Evolutionary conservation across 2,888 invertebrate genomes (phyloP).

Genomic region (Leptinotarsa juncta): DNA sequence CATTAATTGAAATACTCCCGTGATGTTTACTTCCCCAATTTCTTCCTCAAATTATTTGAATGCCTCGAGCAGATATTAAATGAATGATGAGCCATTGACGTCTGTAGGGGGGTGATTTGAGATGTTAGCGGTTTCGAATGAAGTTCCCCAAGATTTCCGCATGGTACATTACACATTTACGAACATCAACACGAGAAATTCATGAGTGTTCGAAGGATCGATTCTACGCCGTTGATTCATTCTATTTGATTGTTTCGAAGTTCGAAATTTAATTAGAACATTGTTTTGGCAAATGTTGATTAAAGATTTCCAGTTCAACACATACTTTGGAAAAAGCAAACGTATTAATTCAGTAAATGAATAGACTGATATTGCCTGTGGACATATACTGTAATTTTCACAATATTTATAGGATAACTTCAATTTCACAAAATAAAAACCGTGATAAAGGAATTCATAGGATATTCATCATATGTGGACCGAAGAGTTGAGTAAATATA

Average conservation of each 20-base stretch:
- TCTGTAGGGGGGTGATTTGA: conserved; percentile 44
- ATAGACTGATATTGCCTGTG: too few relatives aligned
- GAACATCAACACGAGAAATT: conserved; percentile 50
- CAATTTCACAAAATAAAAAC: too few relatives aligned
- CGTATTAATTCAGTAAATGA: too few relatives aligned
- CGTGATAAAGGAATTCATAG: too few relatives aligned
- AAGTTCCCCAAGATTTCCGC: conserved; percentile 58
- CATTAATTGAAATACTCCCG: conserved; percentile 35
- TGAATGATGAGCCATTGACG: conserved; percentile 46
- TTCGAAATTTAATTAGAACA: conserved; percentile 1
- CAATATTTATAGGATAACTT: too few relatives aligned
- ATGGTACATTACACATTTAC: conserved; percentile 59
- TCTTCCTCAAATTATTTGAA: conserved; percentile 42
- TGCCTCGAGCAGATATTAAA: conserved; percentile 44
- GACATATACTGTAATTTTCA: too few relatives aligned
- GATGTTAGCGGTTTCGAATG: conserved; percentile 55
- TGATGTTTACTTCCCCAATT: conserved; percentile 40
- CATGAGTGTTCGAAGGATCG: conserved; percentile 34
- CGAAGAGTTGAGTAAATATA: too few relatives aligned
- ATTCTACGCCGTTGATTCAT: conserved; percentile 15
- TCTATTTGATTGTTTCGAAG: conserved; percentile 23
- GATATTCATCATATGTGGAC: too few relatives aligned
- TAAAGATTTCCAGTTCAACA: too few relatives aligned
- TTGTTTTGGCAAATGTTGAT: too few relatives aligned
- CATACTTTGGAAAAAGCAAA: too few relatives aligned